Evolutionary conservation across 2,888 invertebrate genomes (phyloP), one percentile per base, ranked within the genome.

Genomic region (Agriopis leucophaearia): DNA sequence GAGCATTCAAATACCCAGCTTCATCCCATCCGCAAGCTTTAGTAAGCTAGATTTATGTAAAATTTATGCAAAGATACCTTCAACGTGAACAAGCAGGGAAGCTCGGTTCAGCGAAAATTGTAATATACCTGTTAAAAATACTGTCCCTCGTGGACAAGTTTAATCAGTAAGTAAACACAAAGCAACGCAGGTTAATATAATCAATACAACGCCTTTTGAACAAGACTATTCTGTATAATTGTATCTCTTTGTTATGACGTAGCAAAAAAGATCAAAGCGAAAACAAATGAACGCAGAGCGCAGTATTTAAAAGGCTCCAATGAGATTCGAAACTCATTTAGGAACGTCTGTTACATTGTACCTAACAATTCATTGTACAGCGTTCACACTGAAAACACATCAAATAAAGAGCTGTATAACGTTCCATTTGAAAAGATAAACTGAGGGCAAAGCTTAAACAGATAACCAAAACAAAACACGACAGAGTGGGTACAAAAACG

Each of bases 401-500:
- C 50, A 59, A 42, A 50, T 50, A 42, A 40, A 59, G 59, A 50
- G 27, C 50, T 13, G 48, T 50, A 40, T 59, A 38, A 58, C 48
- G 36, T 58, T 50, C 18, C 40, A 48, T 56, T 64, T 56, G 35
- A 52, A 66, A 61, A 54, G 55, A 51, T 57, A 56, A 55, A 64
- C 48, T 45, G 18, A 18, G 55, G 55, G 27, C 54, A 48, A 62
- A 61, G 56, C 42, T 50, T 57, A 16, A 58, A 50, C 10, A 35
- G 55, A 61, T 56, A 69, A 61, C 56, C 36, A 64, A 61, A 59
- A 64, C 62, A 61, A 62, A 69, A 71, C 64, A 45, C 27, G 70
- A 66, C 54, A 66, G 45, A 15, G 56, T 15, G 64, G 50, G 62
- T 66, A 68, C 61, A 62, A 73, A 79, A 82, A 79, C 77, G 78